These are phyloP conservation scores for Catharus minimus DNA, from an alignment of 2,113 vertebrate species.

Conservation along the genomic window DNA sequence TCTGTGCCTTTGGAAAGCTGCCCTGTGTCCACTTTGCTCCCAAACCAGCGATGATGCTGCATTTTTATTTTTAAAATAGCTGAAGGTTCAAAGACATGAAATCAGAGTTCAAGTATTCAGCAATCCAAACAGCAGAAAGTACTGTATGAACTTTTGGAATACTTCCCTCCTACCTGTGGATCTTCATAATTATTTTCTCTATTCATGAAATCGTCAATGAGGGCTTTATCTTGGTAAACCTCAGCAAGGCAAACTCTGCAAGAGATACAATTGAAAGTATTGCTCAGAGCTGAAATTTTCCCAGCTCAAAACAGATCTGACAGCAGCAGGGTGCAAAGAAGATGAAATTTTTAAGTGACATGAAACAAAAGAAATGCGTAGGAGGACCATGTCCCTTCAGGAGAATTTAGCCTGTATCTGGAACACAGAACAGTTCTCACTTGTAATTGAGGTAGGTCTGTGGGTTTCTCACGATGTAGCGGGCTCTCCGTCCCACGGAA, in stretches of 20 bases:
- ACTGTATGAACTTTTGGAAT: neutral
- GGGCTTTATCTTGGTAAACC: slow-evolving; percentile 89
- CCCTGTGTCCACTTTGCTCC: neutral
- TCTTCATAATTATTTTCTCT: slow-evolving; percentile 80
- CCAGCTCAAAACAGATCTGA: neutral
- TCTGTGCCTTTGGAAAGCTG: neutral
- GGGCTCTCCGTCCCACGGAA: slow-evolving; percentile 86
- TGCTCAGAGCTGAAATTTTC: neutral
- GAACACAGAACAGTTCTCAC: slow-evolving; percentile 62
- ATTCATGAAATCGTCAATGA: slow-evolving; percentile 81
- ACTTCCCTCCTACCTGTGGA: slow-evolving; percentile 75
- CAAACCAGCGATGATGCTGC: neutral
- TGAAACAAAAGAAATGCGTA: neutral
- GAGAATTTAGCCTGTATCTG: neutral
- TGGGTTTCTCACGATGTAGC: slow-evolving; percentile 92
- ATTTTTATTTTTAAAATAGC: neutral
- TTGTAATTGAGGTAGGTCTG: slow-evolving; percentile 93
- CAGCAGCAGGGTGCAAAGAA: neutral
- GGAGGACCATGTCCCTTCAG: neutral
- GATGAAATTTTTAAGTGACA: neutral
- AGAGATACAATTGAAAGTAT: neutral
- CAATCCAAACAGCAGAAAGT: neutral
- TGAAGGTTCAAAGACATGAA: neutral
- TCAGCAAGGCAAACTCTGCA: slow-evolving; percentile 92
- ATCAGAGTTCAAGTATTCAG: neutral